Evolutionary conservation across 2,797 vertebrate species (phyloP), one percentile per base, ranked within the genome.

Genomic region (Tachyglossus aculeatus): DNA sequence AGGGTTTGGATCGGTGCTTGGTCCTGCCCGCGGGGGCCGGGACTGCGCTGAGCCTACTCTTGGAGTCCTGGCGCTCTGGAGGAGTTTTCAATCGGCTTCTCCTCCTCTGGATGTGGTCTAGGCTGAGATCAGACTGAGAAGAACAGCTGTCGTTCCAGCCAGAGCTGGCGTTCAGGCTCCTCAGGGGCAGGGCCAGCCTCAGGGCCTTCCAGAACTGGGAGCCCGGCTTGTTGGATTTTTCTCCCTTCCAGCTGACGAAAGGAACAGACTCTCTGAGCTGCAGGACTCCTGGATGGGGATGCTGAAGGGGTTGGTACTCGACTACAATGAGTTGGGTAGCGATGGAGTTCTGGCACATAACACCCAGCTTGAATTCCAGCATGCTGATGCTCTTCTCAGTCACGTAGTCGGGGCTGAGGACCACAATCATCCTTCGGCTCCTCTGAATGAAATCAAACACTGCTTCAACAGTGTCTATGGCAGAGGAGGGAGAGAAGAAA

Each of bases 101-200:
- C 66, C 89, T 90, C 63, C 90, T 93, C 82, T 94, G 93, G 31
- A 88, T 19, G 0, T 88, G 86, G 56, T 94, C 88, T 18, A 93
- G 80, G 4, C 95, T 96, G 63, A 96, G 89, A 86, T 98, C 96
- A 0, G 96, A 97, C 79, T 96, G 96, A 0, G 97, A 96, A 1
- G 97, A 98, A 2, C 95, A 95, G 93, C 96, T 98, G 80, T 98
- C 97, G 0, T 96, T 96, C 88, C 97, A 90, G 80, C 95, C 90
- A 0, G 90, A 53, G 19, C 94, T 88, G 3, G 95, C 81, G 0
- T 90, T 92, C 5, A 98, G 90, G 2, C 95, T 96, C 27, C 93
- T 88, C 40, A 96, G 81, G 0, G 96, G 97, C 78, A 98, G 88
- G 1, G 95, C 93, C 5, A 98, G 83, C 31, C 94, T 77, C 70